Conservation (phyloP, 2,113 vertebrate genomes). For the Euleptes europaea region DNA sequence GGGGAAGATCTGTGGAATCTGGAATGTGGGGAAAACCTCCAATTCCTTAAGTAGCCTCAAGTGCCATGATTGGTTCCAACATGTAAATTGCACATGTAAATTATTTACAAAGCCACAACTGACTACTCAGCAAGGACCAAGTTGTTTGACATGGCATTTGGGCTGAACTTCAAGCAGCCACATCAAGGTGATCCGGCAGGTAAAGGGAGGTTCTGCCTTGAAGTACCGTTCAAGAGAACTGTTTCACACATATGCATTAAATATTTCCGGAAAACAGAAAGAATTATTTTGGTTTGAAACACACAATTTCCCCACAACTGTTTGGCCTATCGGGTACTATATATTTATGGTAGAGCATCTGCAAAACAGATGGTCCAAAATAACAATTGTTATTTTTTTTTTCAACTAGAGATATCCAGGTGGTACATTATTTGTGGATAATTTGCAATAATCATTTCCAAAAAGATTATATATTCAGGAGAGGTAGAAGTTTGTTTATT, state of each 20-base stretch:
- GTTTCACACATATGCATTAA: rapidly evolving
- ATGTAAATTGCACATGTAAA: too few species aligned
- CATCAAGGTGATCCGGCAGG: too few species aligned
- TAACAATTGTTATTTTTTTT: slow-evolving; percentile 66
- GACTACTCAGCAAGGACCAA: too few species aligned
- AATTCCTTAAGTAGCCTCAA: too few species aligned
- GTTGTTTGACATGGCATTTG: too few species aligned
- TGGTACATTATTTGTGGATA: slow-evolving; percentile 57
- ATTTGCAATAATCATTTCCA: slow-evolving; percentile 43
- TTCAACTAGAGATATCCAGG: slow-evolving; percentile 44
- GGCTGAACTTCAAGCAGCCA: too few species aligned
- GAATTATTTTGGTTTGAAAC: not conserved
- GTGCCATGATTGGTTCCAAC: too few species aligned
- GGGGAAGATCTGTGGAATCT: too few species aligned
- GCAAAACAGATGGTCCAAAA: slow-evolving; percentile 67
- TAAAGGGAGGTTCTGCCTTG: too few species aligned
- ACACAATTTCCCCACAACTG: not conserved
- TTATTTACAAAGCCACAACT: too few species aligned
- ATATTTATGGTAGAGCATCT: slow-evolving; percentile 24
- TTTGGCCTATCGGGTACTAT: not conserved
- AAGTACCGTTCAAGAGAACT: too few species aligned
- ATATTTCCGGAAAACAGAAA: not conserved
- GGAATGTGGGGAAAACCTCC: too few species aligned
- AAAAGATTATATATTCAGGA: slow-evolving; percentile 20
- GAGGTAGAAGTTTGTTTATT: slow-evolving; percentile 30